These are phyloP conservation scores for Sterna hirundo DNA, from an alignment of 2,113 vertebrate species.

Conservation along the genomic window DNA sequence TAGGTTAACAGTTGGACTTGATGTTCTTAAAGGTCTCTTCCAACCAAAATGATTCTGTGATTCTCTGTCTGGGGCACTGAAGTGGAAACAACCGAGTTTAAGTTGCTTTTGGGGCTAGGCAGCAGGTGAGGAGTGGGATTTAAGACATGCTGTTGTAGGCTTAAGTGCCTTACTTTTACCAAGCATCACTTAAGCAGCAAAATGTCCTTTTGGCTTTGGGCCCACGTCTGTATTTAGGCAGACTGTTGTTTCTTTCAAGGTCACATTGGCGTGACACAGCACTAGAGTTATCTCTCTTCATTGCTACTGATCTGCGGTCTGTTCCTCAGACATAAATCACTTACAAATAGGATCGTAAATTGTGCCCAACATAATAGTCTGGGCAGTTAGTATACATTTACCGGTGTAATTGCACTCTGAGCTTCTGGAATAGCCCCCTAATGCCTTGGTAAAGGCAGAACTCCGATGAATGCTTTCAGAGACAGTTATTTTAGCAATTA, in stretches of 20 bases:
- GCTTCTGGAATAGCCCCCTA: background rate
- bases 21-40: background rate
- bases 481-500: slow-evolving; percentile 30
- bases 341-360: slow-evolving; percentile 27
- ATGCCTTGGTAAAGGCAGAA: background rate
- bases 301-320: background rate
- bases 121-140: background rate
- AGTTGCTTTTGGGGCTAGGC: background rate
- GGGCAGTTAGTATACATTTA: background rate
- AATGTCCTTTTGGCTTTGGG: background rate
- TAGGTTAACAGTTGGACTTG: background rate
- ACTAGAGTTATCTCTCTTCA: background rate
- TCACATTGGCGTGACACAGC: background rate
- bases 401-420: background rate
- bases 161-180: background rate
- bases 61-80: accelerated
- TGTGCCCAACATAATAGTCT: background rate
- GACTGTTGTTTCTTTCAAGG: slow-evolving; percentile 12
- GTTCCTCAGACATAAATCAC: slow-evolving; percentile 15
- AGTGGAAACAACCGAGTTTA: background rate
- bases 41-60: background rate
- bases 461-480: background rate
- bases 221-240: background rate
- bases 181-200: background rate
- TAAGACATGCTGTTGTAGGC: background rate